Base-by-base conservation (phyloP, 2,888 invertebrate species). In the Brachypterus glaber region DNA sequence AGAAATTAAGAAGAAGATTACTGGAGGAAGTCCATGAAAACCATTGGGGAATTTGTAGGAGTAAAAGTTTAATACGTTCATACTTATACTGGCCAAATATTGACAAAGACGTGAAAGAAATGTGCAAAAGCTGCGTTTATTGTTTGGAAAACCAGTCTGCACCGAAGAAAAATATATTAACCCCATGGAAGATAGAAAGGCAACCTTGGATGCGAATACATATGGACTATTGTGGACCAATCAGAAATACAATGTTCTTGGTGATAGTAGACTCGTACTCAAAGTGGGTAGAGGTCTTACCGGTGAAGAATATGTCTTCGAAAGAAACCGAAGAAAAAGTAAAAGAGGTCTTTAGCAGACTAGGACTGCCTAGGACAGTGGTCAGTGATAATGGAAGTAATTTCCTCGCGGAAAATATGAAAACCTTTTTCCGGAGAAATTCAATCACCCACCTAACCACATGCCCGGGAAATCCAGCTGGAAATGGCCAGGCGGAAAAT, bases 351-450 rank as follows among this genome's bases (percentile, higher is more conserved):
- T 52, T 53, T 51, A 36, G 49, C 17, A 41, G 50, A 17, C 55
- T 51, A 47, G 52, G 55, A 0, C 44, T 57, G 13, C 57, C 55
- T 5, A 43, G 43, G 5, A 29, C 21, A 1, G 13, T 55, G 4
- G 51, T 57, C 9, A 46, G 51, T 1, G 55, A 54, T 40, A 55
- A 57, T 40, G 54, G 51, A 5, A 41, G 46, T 1, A 37, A 44
- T n/a, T 55, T 53, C 39, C 35, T 40, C 4, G 53, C 53, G 9
- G 32, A 38, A 24, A 48, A 51, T 34, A 49, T 55, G 24, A 11
- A 16, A 17, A 13, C 7, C 9, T 43, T 40, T 27, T 27, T 43
- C 15, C 25, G 14, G 16, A 2, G n/a, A 27, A 46, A 46, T 26
- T 35, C 33, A 8, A 40, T 44, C 35, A 30, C 39, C 26, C 45